A percentile compares a stretch with the other conserved stretches of the same genome.
Evolutionary conservation across 2,797 vertebrate genomes (phyloP).

Genomic region (Notolabrus celidotus): DNA sequence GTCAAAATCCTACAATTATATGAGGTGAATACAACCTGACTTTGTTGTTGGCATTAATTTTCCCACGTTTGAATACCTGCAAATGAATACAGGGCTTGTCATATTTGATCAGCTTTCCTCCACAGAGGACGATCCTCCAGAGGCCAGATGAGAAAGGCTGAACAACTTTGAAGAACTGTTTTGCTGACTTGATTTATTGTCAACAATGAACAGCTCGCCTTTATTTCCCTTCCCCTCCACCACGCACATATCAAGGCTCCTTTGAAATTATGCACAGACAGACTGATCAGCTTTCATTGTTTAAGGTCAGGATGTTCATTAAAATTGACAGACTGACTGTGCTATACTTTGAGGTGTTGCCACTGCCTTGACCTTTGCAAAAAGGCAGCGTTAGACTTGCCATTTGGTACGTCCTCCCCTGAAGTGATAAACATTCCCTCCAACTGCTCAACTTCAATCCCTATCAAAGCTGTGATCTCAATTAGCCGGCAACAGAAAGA

Average conservation of each 20-base stretch:
- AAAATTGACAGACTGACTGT: slow-evolving; percentile 81
- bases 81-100: slow-evolving; percentile 55
- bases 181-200: slow-evolving; percentile 66
- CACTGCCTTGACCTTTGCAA: slow-evolving; percentile 80
- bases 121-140: slow-evolving; percentile 39
- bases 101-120: slow-evolving; percentile 56
- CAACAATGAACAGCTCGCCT: slow-evolving; percentile 38
- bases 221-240: slow-evolving; percentile 41
- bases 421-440: slow-evolving; percentile 69
- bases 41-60: slow-evolving; percentile 62
- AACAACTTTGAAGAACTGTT: slow-evolving; percentile 64
- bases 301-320: slow-evolving; percentile 87
- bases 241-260: slow-evolving; percentile 37
- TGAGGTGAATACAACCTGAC: slow-evolving; percentile 44
- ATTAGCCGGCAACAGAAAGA: slow-evolving; percentile 63
- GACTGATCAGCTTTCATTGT: slow-evolving; percentile 79
- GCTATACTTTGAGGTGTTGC: slow-evolving; percentile 71
- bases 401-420: slow-evolving; percentile 53
- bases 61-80: slow-evolving; percentile 48
- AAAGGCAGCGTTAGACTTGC: slow-evolving; percentile 74
- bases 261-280: slow-evolving; percentile 72
- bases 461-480: slow-evolving; percentile 74
- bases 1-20: slow-evolving; percentile 33
- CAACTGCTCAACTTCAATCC: slow-evolving; percentile 55
- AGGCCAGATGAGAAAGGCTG: slow-evolving; percentile 53